phyloP scores from a whole-genome alignment of 2,113 vertebrate species.

The Myocastor coypus region DNA sequence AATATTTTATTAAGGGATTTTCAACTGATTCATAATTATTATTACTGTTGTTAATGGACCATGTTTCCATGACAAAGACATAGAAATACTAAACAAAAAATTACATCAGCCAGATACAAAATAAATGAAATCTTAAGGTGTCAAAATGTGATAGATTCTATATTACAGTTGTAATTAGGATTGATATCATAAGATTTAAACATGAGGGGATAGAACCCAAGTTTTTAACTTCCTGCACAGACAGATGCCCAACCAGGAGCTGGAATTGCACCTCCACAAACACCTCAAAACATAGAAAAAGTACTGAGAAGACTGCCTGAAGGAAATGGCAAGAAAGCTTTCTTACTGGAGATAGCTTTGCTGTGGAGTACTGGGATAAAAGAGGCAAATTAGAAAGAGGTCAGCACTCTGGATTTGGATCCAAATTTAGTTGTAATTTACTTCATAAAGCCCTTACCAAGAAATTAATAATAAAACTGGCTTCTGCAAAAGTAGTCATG shows the following conservation, averaged over 20 bases:
- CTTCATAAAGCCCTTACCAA: not conserved
- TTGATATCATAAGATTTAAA: not conserved
- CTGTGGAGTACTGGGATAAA: not conserved
- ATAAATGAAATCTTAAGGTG: not conserved
- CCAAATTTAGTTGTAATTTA: not conserved
- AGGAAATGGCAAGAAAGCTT: not conserved
- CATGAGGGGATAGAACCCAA: not conserved
- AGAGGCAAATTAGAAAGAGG: not conserved
- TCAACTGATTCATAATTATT: not conserved
- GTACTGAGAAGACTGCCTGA: not conserved
- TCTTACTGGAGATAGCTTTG: not conserved
- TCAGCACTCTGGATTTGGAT: not conserved
- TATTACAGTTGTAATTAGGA: not conserved
- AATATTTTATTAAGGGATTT: not conserved
- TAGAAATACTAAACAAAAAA: slow-evolving; percentile 5
- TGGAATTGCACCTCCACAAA: not conserved
- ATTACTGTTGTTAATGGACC: not conserved
- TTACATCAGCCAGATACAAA: not conserved
- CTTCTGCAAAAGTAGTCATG: slow-evolving; percentile 33
- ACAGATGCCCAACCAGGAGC: not conserved
- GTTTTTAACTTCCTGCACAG: not conserved
- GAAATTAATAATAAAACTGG: slow-evolving; percentile 52
- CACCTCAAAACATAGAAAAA: not conserved
- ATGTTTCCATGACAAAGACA: not conserved
- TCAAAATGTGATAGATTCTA: not conserved